A percentile compares a stretch with the other conserved stretches of the same genome.
Evolutionary conservation across 2,797 vertebrate genomes (phyloP).

Genomic region (Hippopotamyrus pictus): DNA sequence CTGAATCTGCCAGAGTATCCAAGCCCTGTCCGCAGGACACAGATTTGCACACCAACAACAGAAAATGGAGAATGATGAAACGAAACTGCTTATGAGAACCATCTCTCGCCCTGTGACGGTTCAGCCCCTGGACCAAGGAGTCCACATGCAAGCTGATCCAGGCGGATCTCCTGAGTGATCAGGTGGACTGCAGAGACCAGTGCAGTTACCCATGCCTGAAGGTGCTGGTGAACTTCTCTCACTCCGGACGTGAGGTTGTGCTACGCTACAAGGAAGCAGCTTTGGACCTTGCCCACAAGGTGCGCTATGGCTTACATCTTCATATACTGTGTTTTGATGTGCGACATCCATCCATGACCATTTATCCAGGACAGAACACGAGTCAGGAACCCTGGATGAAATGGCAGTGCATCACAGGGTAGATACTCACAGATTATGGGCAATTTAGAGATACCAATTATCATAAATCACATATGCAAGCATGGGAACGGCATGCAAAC

Average conservation of each 20-base stretch:
- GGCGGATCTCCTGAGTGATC: slow-evolving; percentile 52
- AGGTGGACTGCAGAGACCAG: slow-evolving; percentile 60
- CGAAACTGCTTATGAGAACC: not conserved
- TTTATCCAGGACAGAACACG: not conserved
- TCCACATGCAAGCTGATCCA: slow-evolving; percentile 57
- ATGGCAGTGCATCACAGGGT: not conserved
- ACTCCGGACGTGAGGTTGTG: slow-evolving; percentile 47
- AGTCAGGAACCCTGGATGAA: not conserved
- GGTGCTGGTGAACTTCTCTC: slow-evolving; percentile 59
- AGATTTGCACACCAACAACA: not conserved
- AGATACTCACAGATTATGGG: not conserved
- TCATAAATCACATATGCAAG: not conserved
- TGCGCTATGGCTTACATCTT: slow-evolving; percentile 32
- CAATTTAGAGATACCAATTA: not conserved
- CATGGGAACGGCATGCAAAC: not conserved
- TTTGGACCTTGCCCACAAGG: slow-evolving; percentile 58
- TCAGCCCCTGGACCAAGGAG: slow-evolving; percentile 61
- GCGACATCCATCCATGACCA: not conserved
- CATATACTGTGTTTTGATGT: not conserved
- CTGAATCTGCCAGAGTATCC: not conserved
- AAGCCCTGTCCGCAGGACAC: not conserved
- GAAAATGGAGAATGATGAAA: not conserved
- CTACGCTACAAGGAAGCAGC: slow-evolving; percentile 70
- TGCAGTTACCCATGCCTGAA: slow-evolving; percentile 63
- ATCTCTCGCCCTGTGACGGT: slow-evolving; percentile 20